Percentiles rank a stretch among this genome's conserved stretches.
Conservation (phyloP, 2,888 invertebrate species). For the Deroplatys truncata region DNA sequence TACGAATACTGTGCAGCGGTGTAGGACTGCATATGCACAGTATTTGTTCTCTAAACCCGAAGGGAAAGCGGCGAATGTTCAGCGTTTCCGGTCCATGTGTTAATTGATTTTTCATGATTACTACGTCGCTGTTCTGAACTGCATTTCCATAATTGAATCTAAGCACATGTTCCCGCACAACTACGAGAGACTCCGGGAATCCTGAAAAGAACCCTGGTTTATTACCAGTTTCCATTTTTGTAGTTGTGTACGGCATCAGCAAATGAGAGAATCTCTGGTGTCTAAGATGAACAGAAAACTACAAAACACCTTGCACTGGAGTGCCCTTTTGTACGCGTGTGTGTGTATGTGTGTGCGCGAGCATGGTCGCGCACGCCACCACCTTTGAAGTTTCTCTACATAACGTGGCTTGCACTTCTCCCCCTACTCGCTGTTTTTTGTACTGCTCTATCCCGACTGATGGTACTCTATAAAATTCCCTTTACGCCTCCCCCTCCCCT, state of each 20-base stretch:
- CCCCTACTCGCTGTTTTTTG: neutral
- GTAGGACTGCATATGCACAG: too few species aligned
- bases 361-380: neutral
- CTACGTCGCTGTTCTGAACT: neutral
- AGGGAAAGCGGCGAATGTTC: too few species aligned
- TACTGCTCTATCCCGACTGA: neutral
- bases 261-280: neutral
- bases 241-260: neutral
- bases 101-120: neutral
- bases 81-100: too few species aligned
- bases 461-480: constrained; percentile 14
- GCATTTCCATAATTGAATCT: neutral
- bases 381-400: neutral
- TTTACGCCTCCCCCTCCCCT: neutral
- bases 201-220: neutral
- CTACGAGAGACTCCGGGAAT: neutral
- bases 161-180: neutral
- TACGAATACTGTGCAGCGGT: too few species aligned
- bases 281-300: neutral
- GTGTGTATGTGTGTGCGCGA: neutral
- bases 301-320: neutral
- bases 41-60: too few species aligned
- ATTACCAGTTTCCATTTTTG: neutral
- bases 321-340: neutral
- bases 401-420: neutral